Evolutionary conservation across 2,888 invertebrate species (phyloP).

Genomic region (Lasius fuliginosus): DNA sequence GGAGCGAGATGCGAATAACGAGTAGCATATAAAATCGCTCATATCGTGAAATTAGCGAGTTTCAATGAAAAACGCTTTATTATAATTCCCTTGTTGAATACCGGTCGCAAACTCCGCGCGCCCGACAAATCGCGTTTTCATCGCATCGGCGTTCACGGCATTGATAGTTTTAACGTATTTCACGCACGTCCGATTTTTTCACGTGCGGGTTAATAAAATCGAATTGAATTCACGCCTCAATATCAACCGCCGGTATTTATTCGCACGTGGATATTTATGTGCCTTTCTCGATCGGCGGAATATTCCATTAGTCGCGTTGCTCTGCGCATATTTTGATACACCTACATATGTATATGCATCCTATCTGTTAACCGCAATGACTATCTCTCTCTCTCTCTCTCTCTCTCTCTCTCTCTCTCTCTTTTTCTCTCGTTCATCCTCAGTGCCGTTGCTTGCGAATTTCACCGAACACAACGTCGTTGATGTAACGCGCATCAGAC

Average conservation of each 20-base stretch:
- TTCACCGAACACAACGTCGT: constrained; percentile 69
- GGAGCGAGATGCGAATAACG: neutral
- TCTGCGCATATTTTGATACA: constrained; percentile 62
- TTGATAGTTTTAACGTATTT: constrained; percentile 51
- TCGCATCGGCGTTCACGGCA: neutral
- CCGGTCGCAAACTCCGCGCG: constrained; percentile 1
- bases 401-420: neutral
- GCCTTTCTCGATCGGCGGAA: constrained; percentile 32
- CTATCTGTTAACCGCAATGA: neutral
- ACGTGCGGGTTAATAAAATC: constrained; percentile 41
- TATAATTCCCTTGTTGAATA: constrained; percentile 32
- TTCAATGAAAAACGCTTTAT: constrained; percentile 23
- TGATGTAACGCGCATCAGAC: constrained; percentile 69
- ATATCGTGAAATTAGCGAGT: constrained; percentile 6
- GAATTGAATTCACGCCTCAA: constrained; percentile 48
- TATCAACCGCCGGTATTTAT: constrained; percentile 47
- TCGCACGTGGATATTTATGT: constrained; percentile 40
- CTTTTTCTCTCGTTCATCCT: constrained; percentile 8
- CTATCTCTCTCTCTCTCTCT: neutral
- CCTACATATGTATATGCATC: constrained; percentile 48
- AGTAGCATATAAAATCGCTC: constrained; percentile 17
- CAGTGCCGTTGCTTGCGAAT: constrained; percentile 61
- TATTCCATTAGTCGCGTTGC: constrained; percentile 41
- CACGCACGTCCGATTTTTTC: constrained; percentile 38
- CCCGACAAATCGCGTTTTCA: constrained; percentile 26